Evolutionary conservation across 2,113 vertebrate genomes (phyloP).

Genomic region (Hypanus sabinus): DNA sequence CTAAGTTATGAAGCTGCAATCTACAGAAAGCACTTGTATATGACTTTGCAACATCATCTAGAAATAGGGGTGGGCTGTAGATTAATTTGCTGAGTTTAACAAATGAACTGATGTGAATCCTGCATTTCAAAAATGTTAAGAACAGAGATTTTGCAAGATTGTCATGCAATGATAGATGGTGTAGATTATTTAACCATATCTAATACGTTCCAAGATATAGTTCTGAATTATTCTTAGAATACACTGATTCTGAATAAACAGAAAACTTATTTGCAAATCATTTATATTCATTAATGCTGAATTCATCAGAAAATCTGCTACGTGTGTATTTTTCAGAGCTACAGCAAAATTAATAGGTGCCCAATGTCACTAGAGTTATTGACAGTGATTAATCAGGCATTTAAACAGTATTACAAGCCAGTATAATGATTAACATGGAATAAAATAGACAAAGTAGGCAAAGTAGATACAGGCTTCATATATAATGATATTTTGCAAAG

Average conservation of each 20-base stretch:
- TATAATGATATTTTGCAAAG: background rate
- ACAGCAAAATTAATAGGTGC: background rate
- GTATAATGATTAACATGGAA: background rate
- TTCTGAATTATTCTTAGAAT: background rate
- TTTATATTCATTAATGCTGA: background rate
- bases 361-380: background rate
- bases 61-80: background rate
- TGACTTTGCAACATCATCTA: background rate
- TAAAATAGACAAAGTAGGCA: background rate
- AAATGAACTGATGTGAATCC: background rate
- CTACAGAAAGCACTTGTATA: background rate
- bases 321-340: background rate
- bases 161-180: background rate
- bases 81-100: background rate
- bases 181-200: background rate
- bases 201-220: background rate
- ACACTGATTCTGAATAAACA: background rate
- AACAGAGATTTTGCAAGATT: background rate
- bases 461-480: background rate
- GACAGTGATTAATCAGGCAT: background rate
- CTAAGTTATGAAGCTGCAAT: background rate
- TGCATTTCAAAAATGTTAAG: background rate
- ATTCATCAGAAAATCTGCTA: background rate
- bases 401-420: background rate
- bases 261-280: background rate